These are phyloP conservation scores for Pasiphila rectangulata DNA, from an alignment of 2,888 invertebrate species.

Conservation along the genomic window DNA sequence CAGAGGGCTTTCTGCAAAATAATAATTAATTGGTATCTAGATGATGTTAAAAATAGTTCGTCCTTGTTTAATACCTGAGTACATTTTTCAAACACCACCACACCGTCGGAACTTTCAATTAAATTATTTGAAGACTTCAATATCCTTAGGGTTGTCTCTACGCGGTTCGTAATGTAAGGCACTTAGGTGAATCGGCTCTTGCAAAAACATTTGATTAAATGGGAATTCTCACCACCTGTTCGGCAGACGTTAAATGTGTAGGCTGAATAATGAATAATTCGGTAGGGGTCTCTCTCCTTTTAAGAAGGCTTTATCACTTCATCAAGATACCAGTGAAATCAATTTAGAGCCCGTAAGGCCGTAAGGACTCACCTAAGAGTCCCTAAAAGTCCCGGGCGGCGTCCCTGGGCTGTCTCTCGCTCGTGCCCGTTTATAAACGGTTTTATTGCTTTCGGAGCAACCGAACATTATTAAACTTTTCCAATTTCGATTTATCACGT, in stretches of 20 bases:
- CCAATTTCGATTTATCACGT: constrained; percentile 82
- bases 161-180: not conserved
- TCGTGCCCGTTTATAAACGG: constrained; percentile 81
- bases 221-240: not conserved
- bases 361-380: constrained; percentile 71
- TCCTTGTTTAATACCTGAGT: constrained; percentile 19
- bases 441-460: constrained; percentile 82
- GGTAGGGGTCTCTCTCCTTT: constrained; percentile 31
- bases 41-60: constrained; percentile 17
- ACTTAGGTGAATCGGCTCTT: not conserved
- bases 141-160: constrained; percentile 44
- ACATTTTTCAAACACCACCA: constrained; percentile 45
- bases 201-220: not conserved
- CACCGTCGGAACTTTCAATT: constrained; percentile 51
- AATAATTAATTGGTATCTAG: no score
- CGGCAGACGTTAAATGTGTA: not conserved
- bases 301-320: constrained; percentile 66
- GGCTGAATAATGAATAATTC: constrained; percentile 8
- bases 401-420: constrained; percentile 78
- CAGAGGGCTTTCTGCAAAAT: no score
- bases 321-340: constrained; percentile 73
- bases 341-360: constrained; percentile 70
- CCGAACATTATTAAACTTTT: constrained; percentile 82
- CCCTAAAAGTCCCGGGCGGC: constrained; percentile 74
- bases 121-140: constrained; percentile 51